Base-by-base conservation (phyloP, 2,888 invertebrate genomes). In the Lydus trimaculatus region DNA sequence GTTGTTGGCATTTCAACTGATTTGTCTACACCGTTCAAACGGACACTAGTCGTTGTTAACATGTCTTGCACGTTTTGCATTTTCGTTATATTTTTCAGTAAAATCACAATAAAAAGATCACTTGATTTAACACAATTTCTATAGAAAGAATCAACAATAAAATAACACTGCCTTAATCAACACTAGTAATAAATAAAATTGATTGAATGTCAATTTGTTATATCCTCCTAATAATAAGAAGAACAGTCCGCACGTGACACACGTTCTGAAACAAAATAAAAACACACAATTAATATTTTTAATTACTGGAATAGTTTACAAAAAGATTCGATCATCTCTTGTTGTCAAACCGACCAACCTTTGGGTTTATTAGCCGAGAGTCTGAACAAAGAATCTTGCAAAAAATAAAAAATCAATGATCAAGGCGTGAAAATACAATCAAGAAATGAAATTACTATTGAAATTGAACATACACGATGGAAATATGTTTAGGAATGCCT, bases 11-110 rank as follows among this genome's bases (percentile, higher is more conserved):
- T 77, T 66, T 75, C 77, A 67, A 77, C 77, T 58, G 77, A 74
- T 71, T 82, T 81, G 75, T 81, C 79, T 68, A 75, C 74, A 66
- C 75, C 75, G 68, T 72, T 43, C n/a, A 76, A 69, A 58, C 76
- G 75, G 65, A 75, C 77, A 74, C 79, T 76, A 58, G 77, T 15
- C 9, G 48, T 9, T 17, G 43, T 4, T 25, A 25, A 56, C 56
- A 77, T 72, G 65, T 83, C 82, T 73, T 80, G 81, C 60, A 82
- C 76, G 77, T 80, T 81, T 76, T 82, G 82, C 83, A 82, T 83
- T 76, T 75, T 76, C 33, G 61, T 43, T n/a, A 39, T n/a, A n/a
- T n/a, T n/a, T 48, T 56, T 25, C 23, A 43, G 11, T n/a, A n/a
- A 23, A 25, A 13, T 56, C 25, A 43, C 17, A 5, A n/a, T 13